These are phyloP conservation scores for Porites lutea DNA, from an alignment of 64 coral and sea anemone species.

Conservation along the genomic window DNA sequence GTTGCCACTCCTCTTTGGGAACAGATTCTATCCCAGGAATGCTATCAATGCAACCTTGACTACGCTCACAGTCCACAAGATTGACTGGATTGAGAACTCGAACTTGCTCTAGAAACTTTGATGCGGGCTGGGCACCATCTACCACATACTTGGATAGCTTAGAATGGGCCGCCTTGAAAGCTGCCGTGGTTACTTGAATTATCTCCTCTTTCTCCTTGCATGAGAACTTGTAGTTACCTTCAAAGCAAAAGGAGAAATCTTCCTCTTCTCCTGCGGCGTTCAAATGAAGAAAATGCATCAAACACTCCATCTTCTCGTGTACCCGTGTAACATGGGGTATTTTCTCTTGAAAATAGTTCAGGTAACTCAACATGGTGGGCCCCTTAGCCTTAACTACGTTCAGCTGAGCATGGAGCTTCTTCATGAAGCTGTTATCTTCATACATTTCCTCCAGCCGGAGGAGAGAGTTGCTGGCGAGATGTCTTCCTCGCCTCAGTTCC, in stretches of 20 bases:
- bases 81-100: slow-evolving; percentile 29
- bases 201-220: too few species aligned
- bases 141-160: slow-evolving; percentile 53
- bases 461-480: too few species aligned
- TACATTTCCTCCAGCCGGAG: too few species aligned
- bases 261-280: too few species aligned
- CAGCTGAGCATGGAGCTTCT: too few species aligned
- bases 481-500: background rate
- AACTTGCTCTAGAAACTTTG: slow-evolving; percentile 50
- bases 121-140: slow-evolving; percentile 59
- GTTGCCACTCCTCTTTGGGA: slow-evolving; percentile 53
- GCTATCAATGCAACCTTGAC: background rate
- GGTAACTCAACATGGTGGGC: too few species aligned
- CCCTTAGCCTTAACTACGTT: too few species aligned
- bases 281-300: too few species aligned
- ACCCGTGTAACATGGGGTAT: too few species aligned
- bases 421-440: too few species aligned
- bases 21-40: slow-evolving; percentile 37
- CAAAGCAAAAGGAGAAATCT: background rate
- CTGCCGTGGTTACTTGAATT: background rate
- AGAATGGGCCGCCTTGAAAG: slow-evolving; percentile 26
- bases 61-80: background rate
- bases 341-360: too few species aligned
- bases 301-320: too few species aligned
- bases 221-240: background rate